phyloP scores from a whole-genome alignment of 2,888 invertebrate species.

The Melangyna quadrimaculata region DNA sequence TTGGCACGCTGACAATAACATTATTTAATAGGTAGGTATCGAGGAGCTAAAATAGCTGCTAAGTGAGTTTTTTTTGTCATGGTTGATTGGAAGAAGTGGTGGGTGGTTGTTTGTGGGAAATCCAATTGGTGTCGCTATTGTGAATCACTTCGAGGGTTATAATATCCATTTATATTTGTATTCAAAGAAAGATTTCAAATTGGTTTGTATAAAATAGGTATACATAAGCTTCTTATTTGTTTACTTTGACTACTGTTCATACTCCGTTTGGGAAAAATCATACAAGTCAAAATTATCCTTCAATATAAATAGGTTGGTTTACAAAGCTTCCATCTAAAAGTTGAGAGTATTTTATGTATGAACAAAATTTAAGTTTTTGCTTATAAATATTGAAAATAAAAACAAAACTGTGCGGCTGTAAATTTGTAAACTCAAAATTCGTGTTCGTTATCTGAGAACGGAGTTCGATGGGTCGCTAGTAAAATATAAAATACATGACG shows the following conservation, averaged over 20 bases:
- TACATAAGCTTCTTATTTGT: background rate
- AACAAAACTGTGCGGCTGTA: too few species aligned
- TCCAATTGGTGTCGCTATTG: background rate
- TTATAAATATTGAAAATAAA: too few species aligned
- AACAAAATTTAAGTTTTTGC: too few species aligned
- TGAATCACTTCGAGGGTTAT: constrained; percentile 24
- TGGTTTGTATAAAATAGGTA: background rate
- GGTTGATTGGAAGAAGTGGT: constrained; percentile 48
- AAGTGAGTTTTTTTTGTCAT: constrained; percentile 63
- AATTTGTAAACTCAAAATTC: too few species aligned
- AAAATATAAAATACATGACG: too few species aligned
- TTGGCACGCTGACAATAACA: constrained; percentile 71
- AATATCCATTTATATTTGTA: too few species aligned
- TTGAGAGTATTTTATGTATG: too few species aligned
- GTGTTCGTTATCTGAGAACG: too few species aligned
- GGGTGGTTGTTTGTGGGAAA: background rate
- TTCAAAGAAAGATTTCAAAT: background rate
- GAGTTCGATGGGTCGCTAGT: too few species aligned
- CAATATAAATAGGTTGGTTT: too few species aligned
- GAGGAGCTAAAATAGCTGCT: constrained; percentile 60
- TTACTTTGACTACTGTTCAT: background rate
- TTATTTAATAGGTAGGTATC: constrained; percentile 64
- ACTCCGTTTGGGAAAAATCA: background rate
- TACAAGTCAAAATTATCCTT: too few species aligned
- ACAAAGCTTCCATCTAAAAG: too few species aligned